Evolutionary conservation across 2,113 vertebrate species (phyloP), one percentile per base, ranked within the genome.

Genomic region (Erpornis zantholeuca): DNA sequence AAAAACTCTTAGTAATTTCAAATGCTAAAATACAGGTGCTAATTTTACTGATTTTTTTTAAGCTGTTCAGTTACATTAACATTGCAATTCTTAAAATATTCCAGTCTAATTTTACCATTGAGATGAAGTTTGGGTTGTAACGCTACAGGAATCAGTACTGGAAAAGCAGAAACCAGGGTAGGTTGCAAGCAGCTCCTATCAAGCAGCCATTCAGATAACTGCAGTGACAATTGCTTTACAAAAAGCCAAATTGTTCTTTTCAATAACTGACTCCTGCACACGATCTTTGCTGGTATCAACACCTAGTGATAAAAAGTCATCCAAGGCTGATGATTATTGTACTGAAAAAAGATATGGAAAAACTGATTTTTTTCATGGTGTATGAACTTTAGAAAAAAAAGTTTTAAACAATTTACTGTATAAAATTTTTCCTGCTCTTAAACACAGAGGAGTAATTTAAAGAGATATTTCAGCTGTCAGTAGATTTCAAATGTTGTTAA

Each of bases 121-220:
- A 81, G 15, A 29, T 73, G 35, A 66, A 63, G 3, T 75, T 73
- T 47, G 31, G 13, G 17, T 70, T 80, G 49, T 31, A 73, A 70
- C 33, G 80, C 60, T 45, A n/a, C 28, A 47, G 63, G 50, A 68
- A 57, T 75, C 3, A 0, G 11, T 49, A 81, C 79, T 80, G 28
- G 24, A 60, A 77, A 95, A 96, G 68, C 50, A 95, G 94, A 95
- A 72, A 91, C 29, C 36, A 93, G 90, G 60, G 90, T 72, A 94
- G 60, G 49, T 91, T 78, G 35, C 38, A 80, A 76, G 21, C 3
- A 2, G 15, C 35, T 97, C 42, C 79, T 76, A 21, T 86, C 75
- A 93, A 80, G 29, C 68, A 88, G 27, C 33, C 44, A 33, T 78
- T 84, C 56, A 70, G 52, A 31, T 57, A 79, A 90, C 31, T 87